Evolutionary conservation across 2,888 invertebrate genomes (phyloP).

Genomic region (Suillia variegata): DNA sequence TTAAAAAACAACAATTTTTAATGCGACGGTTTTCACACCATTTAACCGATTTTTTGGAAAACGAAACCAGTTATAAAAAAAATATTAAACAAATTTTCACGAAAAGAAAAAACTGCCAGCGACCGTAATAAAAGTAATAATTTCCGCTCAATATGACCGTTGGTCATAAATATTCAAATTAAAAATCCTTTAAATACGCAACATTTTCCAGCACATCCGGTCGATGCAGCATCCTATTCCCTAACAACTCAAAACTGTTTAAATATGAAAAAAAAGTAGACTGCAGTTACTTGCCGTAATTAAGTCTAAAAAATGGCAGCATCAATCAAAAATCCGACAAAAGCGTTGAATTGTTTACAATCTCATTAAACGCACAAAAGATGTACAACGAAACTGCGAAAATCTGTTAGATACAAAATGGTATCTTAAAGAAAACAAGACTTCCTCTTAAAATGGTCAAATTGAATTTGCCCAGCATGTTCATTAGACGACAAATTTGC

Average conservation of each 20-base stretch:
- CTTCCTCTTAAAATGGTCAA: slow-evolving; percentile 7
- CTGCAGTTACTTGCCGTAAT: slow-evolving; percentile 17
- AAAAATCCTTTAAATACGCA: no score
- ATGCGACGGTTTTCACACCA: slow-evolving; percentile 26
- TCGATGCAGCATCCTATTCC: no score
- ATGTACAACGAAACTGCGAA: slow-evolving; percentile 26
- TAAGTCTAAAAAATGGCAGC: slow-evolving; percentile 30
- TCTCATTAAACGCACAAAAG: slow-evolving; percentile 45
- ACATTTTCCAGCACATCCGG: slow-evolving; percentile 9
- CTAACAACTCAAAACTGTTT: no score
- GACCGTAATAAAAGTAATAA: slow-evolving; percentile 42
- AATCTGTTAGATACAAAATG: neutral
- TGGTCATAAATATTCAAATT: slow-evolving; percentile 59
- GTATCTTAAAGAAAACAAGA: slow-evolving; percentile 23
- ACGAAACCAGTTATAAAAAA: neutral
- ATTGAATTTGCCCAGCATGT: slow-evolving; percentile 2
- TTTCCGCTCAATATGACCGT: slow-evolving; percentile 57
- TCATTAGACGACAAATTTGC: slow-evolving; percentile 39
- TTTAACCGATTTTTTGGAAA: slow-evolving; percentile 16
- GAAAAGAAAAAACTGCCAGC: neutral
- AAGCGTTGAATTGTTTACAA: slow-evolving; percentile 23
- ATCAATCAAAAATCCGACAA: slow-evolving; percentile 41
- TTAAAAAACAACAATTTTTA: neutral
- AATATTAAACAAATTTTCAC: no score
- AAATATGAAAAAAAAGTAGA: no score